These are phyloP conservation scores for Noctilio leporinus DNA, from an alignment of 2,113 vertebrate genomes.

Conservation along the genomic window DNA sequence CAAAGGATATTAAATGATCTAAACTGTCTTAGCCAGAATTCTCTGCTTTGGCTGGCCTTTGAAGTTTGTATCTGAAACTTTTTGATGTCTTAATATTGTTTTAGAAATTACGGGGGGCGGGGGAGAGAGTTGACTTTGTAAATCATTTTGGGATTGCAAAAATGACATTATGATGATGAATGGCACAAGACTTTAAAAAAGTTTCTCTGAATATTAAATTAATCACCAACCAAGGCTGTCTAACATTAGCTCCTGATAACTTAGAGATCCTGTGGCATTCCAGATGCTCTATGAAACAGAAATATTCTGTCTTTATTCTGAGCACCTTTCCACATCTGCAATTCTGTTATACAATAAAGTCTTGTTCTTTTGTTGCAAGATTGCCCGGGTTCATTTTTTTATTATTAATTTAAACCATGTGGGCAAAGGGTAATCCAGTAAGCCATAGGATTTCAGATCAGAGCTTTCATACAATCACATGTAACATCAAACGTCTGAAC, in stretches of 20 bases:
- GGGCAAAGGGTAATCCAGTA: conserved; percentile 84
- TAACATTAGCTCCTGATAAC: conserved; percentile 75
- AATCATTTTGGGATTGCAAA: conserved; percentile 83
- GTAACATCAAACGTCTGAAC: conserved; percentile 84
- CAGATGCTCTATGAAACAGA: conserved; percentile 80
- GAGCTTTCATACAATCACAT: conserved; percentile 80
- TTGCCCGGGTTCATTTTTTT: conserved; percentile 78
- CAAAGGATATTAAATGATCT: conserved; percentile 87
- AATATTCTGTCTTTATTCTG: conserved; percentile 79
- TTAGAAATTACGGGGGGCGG: conserved; percentile 84
- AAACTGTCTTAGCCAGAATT: conserved; percentile 85
- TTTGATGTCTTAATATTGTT: conserved; percentile 86
- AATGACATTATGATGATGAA: conserved; percentile 84
- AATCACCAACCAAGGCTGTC: conserved; percentile 78
- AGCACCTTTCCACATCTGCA: conserved; percentile 86
- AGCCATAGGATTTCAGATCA: conserved; percentile 85
- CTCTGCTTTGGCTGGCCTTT: conserved; percentile 83
- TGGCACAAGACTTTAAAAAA: conserved; percentile 73
- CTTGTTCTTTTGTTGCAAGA: conserved; percentile 85
- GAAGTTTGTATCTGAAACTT: conserved; percentile 82
- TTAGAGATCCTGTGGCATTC: conserved; percentile 76
- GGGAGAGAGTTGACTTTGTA: conserved; percentile 78
- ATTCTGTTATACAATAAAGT: conserved; percentile 84
- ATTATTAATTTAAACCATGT: conserved; percentile 87
- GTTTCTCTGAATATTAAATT: conserved; percentile 79